A percentile compares a stretch with the other conserved stretches of the same genome.
phyloP scores from a whole-genome alignment of 2,797 vertebrate genomes.

The Pelodytes ibericus region DNA sequence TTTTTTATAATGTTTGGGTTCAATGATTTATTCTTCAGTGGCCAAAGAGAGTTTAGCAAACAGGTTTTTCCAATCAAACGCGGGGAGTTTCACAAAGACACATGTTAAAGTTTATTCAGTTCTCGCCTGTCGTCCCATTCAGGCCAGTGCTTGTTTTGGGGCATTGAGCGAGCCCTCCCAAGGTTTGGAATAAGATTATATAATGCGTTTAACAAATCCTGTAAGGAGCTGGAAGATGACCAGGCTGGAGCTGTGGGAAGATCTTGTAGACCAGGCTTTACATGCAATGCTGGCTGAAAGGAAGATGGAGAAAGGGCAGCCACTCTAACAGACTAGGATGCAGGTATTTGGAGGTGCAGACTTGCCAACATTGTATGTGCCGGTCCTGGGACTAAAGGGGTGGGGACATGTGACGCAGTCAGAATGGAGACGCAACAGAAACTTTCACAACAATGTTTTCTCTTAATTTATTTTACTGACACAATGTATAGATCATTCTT shows the following conservation, averaged over 20 bases:
- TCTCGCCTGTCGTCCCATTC: conserved; percentile 1
- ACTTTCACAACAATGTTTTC: too few species aligned
- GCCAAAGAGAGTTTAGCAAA: background rate
- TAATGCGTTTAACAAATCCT: conserved; percentile 11
- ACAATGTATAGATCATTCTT: too few species aligned
- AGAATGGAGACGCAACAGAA: too few species aligned
- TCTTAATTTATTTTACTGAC: too few species aligned
- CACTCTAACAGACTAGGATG: too few species aligned
- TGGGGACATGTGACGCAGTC: too few species aligned
- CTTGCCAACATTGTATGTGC: too few species aligned
- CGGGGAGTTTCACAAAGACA: background rate
- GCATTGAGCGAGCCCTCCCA: conserved; percentile 11
- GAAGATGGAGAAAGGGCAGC: too few species aligned
- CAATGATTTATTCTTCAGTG: background rate
- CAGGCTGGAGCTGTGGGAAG: conserved; percentile 18
- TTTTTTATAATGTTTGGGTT: conserved; percentile 11
- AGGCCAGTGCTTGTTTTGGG: conserved; percentile 10
- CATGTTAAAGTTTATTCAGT: conserved; percentile 7
- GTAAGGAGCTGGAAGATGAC: background rate
- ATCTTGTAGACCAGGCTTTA: background rate
- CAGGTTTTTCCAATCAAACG: conserved; percentile 24
- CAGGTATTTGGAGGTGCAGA: too few species aligned
- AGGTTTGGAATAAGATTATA: conserved; percentile 29
- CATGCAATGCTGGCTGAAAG: too few species aligned
- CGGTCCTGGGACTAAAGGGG: too few species aligned